Conservation (phyloP, 2,113 vertebrate genomes). For the Pterophyllum scalare region DNA sequence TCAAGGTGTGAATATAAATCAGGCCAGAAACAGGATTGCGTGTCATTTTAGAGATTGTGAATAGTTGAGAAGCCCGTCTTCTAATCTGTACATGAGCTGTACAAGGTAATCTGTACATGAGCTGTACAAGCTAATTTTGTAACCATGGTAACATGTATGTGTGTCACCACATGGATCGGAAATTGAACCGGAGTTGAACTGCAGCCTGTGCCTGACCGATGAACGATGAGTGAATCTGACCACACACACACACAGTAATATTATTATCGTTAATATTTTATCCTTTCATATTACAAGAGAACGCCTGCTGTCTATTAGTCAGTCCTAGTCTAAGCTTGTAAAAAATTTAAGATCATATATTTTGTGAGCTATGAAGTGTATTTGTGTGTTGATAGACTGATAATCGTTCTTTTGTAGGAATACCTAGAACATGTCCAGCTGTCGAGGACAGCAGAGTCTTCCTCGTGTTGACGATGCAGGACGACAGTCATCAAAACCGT, state of each 20-base stretch:
- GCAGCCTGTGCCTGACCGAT: neutral
- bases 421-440: neutral
- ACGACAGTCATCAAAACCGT: too few species aligned
- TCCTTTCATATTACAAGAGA: neutral
- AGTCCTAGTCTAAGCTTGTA: neutral
- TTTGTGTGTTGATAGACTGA: neutral
- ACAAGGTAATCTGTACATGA: neutral
- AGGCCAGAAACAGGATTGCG: neutral
- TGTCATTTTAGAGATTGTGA: neutral
- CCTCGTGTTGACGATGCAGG: neutral
- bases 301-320: neutral
- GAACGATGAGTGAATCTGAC: neutral
- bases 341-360: neutral
- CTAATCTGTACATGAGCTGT: neutral
- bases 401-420: neutral
- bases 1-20: neutral
- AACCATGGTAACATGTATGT: neutral
- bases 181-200: neutral
- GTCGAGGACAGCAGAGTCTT: neutral
- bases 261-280: constrained; percentile 1
- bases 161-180: constrained; percentile 4
- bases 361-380: neutral
- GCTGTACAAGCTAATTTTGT: neutral
- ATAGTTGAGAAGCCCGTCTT: neutral
- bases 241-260: neutral